Percentiles rank a stretch among this genome's conserved stretches.
Conservation (phyloP, 2,888 invertebrate species). For the Leptinotarsa tumamoca region DNA sequence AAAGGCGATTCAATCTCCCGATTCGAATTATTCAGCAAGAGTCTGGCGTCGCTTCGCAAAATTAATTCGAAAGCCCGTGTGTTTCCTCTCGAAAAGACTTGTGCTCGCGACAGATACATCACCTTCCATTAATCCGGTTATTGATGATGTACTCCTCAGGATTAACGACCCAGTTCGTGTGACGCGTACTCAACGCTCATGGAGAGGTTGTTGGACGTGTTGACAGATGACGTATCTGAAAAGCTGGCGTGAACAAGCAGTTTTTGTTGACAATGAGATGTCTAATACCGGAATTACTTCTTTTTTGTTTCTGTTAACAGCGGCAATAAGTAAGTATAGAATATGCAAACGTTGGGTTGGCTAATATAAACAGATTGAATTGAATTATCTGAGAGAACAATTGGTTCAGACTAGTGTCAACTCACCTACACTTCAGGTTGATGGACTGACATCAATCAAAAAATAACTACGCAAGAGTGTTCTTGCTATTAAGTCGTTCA, state of each 20-base stretch:
- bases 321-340: too few species aligned
- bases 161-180: slow-evolving; percentile 8
- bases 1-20: too few species aligned
- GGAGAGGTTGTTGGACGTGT: not conserved
- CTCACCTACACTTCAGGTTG: too few species aligned
- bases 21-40: not conserved
- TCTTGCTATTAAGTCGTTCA: too few species aligned
- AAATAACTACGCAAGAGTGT: too few species aligned
- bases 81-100: slow-evolving; percentile 3
- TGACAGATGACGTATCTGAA: not conserved
- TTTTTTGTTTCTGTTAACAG: too few species aligned
- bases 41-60: not conserved
- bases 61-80: slow-evolving; percentile 5
- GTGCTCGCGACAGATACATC: slow-evolving; percentile 16
- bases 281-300: not conserved
- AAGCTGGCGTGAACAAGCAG: not conserved
- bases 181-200: not conserved
- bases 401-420: too few species aligned
- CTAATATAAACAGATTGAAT: too few species aligned
- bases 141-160: not conserved
- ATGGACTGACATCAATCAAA: too few species aligned
- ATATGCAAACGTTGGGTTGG: too few species aligned
- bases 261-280: too few species aligned
- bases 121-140: slow-evolving; percentile 14
- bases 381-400: too few species aligned